These are phyloP conservation scores for Eremobia ochroleuca DNA, from an alignment of 2,888 invertebrate genomes.

Conservation along the genomic window DNA sequence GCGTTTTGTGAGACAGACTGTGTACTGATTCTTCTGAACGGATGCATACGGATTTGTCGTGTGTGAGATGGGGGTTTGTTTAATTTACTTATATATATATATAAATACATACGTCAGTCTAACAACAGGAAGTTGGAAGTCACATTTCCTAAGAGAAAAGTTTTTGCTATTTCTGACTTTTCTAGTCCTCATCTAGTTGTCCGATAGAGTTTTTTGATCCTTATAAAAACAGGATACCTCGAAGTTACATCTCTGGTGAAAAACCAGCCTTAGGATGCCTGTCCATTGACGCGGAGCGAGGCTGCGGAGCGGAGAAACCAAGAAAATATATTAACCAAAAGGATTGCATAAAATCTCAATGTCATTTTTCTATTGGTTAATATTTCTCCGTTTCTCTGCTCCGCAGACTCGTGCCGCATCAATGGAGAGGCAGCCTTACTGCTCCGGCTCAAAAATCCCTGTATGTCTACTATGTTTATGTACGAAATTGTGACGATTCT, in stretches of 20 bases:
- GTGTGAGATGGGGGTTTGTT: background rate
- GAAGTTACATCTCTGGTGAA: too few species aligned
- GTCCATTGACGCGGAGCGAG: too few species aligned
- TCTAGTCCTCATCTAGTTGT: background rate
- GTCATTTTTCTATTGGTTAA: too few species aligned
- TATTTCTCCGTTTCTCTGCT: too few species aligned
- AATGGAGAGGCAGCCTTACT: too few species aligned
- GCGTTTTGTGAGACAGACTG: slow-evolving; percentile 27
- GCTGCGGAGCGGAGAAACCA: too few species aligned
- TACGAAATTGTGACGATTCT: background rate
- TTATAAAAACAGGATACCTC: background rate
- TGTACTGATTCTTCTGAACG: slow-evolving; percentile 34
- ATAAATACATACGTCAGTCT: background rate
- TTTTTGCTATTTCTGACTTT: background rate
- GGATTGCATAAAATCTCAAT: too few species aligned
- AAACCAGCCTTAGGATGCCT: too few species aligned
- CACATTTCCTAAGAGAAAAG: background rate
- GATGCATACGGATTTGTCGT: slow-evolving; percentile 23
- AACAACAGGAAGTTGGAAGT: background rate
- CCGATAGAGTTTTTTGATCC: background rate
- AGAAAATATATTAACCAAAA: too few species aligned
- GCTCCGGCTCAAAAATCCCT: background rate
- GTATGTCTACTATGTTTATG: background rate
- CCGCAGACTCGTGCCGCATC: too few species aligned
- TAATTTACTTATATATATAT: background rate